These are phyloP conservation scores for Haemorhous mexicanus DNA, from an alignment of 2,113 vertebrate genomes.

Conservation along the genomic window DNA sequence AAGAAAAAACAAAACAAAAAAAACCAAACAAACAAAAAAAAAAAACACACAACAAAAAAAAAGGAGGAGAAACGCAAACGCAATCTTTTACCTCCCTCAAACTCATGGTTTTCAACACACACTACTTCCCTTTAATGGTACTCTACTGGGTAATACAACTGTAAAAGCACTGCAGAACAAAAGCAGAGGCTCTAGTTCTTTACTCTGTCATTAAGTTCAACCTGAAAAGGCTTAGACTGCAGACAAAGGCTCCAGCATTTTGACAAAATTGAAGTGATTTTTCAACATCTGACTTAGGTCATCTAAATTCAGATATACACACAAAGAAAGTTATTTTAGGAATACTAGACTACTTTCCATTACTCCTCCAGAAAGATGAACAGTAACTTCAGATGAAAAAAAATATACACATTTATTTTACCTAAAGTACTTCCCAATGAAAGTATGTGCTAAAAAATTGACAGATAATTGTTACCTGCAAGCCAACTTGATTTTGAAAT, in stretches of 20 bases:
- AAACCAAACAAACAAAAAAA: too few relatives aligned
- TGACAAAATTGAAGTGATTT: neutral
- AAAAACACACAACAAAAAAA: too few relatives aligned
- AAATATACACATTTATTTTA: neutral
- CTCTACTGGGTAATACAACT: neutral
- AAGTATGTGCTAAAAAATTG: neutral
- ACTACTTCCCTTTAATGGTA: neutral
- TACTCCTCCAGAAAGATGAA: neutral
- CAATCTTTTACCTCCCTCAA: neutral
- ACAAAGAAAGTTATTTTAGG: neutral
- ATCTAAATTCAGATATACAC: neutral
- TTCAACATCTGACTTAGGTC: neutral
- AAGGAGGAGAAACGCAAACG: neutral
- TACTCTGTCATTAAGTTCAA: neutral
- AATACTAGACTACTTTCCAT: neutral
- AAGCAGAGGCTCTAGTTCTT: neutral
- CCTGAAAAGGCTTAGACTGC: neutral
- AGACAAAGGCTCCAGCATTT: neutral
- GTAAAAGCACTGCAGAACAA: neutral
- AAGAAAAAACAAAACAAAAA: too few relatives aligned
- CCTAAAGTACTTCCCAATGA: neutral
- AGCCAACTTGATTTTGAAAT: constrained; percentile 55
- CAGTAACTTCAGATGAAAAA: neutral
- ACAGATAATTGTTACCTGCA: constrained; percentile 64
- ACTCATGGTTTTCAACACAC: neutral